These are phyloP conservation scores for Euproctis similis DNA, from an alignment of 2,888 invertebrate genomes.

Conservation along the genomic window DNA sequence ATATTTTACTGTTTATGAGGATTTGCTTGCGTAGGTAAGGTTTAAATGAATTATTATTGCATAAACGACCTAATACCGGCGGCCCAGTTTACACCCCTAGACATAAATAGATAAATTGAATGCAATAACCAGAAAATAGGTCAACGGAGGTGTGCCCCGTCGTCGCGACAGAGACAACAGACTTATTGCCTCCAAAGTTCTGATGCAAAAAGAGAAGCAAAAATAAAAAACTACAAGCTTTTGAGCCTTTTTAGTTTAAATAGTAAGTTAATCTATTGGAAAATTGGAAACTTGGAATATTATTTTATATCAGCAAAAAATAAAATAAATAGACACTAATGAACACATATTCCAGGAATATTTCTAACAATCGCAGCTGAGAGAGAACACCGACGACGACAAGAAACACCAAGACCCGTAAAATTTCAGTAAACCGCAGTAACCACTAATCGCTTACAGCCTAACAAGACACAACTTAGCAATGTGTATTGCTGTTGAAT, in stretches of 20 bases:
- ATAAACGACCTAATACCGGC: constrained; percentile 49
- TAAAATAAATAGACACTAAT: constrained; percentile 39
- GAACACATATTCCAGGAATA: constrained; percentile 43
- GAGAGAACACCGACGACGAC: constrained; percentile 33
- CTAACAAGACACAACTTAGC: too few species aligned
- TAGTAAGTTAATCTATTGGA: too few species aligned
- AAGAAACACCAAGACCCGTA: too few species aligned
- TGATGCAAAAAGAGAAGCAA: too few species aligned
- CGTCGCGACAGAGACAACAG: constrained; percentile 54
- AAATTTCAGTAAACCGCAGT: too few species aligned
- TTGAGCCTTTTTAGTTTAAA: too few species aligned
- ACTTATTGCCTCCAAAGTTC: constrained; percentile 47
- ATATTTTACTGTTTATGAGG: constrained; percentile 3
- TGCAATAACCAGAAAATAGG: constrained; percentile 75
- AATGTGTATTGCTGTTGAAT: too few species aligned
- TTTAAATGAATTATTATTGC: constrained; percentile 37
- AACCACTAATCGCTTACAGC: too few species aligned
- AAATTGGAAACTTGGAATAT: too few species aligned
- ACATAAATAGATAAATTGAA: constrained; percentile 68
- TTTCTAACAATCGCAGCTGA: constrained; percentile 44
- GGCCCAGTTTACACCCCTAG: constrained; percentile 60
- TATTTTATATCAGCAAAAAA: too few species aligned
- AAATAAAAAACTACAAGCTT: too few species aligned
- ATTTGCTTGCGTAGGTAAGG: too few species aligned
- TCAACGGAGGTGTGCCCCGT: constrained; percentile 73